Conservation (phyloP, 2,797 vertebrate species). For the Labroides dimidiatus region DNA sequence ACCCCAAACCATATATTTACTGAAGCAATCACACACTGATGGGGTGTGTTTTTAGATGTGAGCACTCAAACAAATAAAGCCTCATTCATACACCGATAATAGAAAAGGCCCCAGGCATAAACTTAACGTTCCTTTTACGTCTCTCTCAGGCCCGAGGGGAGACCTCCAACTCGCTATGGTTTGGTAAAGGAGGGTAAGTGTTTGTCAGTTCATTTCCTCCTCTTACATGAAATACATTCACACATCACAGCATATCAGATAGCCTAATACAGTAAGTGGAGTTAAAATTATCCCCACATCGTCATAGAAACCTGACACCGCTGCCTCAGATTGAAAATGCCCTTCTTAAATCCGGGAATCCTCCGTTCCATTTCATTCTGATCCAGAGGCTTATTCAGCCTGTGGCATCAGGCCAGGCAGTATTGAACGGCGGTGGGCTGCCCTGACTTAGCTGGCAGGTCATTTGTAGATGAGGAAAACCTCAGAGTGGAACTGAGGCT, state of each 20-base stretch:
- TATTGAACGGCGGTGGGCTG: conserved; percentile 60
- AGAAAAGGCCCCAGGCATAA: conserved; percentile 13
- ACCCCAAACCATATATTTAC: neutral
- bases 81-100: conserved; percentile 11
- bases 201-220: neutral
- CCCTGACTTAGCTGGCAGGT: conserved; percentile 63
- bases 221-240: neutral
- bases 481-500: conserved; percentile 47
- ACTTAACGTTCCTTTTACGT: conserved; percentile 30
- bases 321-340: conserved; percentile 35
- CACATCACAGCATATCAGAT: conserved; percentile 9
- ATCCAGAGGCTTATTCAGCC: conserved; percentile 42
- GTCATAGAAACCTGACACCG: conserved; percentile 22
- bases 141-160: conserved; percentile 91
- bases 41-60: conserved; percentile 2
- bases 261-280: conserved; percentile 14
- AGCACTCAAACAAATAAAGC: conserved; percentile 15
- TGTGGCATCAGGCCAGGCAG: conserved; percentile 64
- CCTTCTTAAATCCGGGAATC: conserved; percentile 48
- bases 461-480: conserved; percentile 68
- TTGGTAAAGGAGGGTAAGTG: conserved; percentile 88
- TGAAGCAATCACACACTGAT: no score
- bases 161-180: conserved; percentile 93
- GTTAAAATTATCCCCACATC: conserved; percentile 24
- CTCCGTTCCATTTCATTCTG: conserved; percentile 51